Evolutionary conservation across 2,113 vertebrate genomes (phyloP).

Genomic region (Tyrannus savana): DNA sequence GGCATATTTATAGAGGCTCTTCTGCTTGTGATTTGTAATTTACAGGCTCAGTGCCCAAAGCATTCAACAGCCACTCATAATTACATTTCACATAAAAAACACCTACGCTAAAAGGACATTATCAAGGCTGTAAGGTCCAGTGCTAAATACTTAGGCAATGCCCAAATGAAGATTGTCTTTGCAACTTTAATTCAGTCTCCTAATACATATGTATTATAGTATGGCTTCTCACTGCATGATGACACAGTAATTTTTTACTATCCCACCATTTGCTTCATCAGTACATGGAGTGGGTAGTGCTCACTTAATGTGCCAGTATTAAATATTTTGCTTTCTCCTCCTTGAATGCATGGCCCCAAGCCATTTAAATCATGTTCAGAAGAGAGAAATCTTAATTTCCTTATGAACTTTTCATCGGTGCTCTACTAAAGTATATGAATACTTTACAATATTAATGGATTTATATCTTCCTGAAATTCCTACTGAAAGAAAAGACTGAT

Average conservation of each 20-base stretch:
- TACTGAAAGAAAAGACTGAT: background rate
- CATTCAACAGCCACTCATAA: background rate
- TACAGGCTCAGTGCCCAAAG: background rate
- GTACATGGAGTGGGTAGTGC: background rate
- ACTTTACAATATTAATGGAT: background rate
- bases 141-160: background rate
- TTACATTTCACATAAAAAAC: background rate
- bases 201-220: background rate
- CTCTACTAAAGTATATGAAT: background rate
- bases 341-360: background rate
- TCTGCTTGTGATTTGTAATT: conserved; percentile 7
- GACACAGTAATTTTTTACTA: conserved; percentile 7
- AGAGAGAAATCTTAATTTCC: background rate
- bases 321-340: conserved; percentile 42
- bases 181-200: background rate
- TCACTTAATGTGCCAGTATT: background rate
- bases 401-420: background rate
- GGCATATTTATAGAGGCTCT: background rate
- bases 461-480: background rate
- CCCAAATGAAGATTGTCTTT: background rate
- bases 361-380: background rate
- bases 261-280: background rate
- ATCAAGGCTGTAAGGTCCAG: background rate
- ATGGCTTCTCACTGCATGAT: background rate
- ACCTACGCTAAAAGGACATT: background rate